Percentiles rank a stretch among this genome's conserved stretches.
Evolutionary conservation across 2,888 invertebrate species (phyloP).

Genomic region (Panzeria rudis): DNA sequence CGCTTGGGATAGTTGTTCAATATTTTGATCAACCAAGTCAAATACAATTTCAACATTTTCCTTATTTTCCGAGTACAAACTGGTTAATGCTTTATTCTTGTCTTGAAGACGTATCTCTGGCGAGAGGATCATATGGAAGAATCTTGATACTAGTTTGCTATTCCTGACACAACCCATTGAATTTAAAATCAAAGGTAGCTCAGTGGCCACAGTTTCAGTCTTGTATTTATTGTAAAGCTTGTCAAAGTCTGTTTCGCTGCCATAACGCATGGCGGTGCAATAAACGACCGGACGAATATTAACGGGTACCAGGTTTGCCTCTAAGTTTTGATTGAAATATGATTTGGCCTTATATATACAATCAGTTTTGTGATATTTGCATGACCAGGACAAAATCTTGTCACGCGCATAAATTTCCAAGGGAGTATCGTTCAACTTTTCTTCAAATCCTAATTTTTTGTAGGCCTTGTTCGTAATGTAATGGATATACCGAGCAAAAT

Average conservation of each 20-base stretch:
- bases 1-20: slow-evolving; percentile 76
- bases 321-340: slow-evolving; percentile 80
- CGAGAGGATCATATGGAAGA: slow-evolving; percentile 84
- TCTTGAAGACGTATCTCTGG: slow-evolving; percentile 81
- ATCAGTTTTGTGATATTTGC: slow-evolving; percentile 86
- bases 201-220: slow-evolving; percentile 87
- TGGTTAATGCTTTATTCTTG: slow-evolving; percentile 80
- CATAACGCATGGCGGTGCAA: slow-evolving; percentile 89
- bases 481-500: slow-evolving; percentile 83
- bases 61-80: slow-evolving; percentile 85
- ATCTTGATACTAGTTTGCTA: slow-evolving; percentile 84
- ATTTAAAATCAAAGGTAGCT: slow-evolving; percentile 87
- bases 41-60: slow-evolving; percentile 85
- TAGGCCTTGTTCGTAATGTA: slow-evolving; percentile 84
- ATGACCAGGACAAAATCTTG: slow-evolving; percentile 87
- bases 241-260: slow-evolving; percentile 86
- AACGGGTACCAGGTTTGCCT: slow-evolving; percentile 83
- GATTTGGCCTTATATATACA: slow-evolving; percentile 85
- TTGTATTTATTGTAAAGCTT: slow-evolving; percentile 87
- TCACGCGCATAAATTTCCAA: slow-evolving; percentile 86
- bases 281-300: slow-evolving; percentile 90
- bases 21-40: slow-evolving; percentile 83
- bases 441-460: slow-evolving; percentile 84
- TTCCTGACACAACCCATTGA: slow-evolving; percentile 88
- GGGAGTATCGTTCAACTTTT: slow-evolving; percentile 83